A percentile compares a stretch with the other conserved stretches of the same genome.
phyloP scores from a whole-genome alignment of 2,797 vertebrate genomes.

The Enteromius anoplus region DNA sequence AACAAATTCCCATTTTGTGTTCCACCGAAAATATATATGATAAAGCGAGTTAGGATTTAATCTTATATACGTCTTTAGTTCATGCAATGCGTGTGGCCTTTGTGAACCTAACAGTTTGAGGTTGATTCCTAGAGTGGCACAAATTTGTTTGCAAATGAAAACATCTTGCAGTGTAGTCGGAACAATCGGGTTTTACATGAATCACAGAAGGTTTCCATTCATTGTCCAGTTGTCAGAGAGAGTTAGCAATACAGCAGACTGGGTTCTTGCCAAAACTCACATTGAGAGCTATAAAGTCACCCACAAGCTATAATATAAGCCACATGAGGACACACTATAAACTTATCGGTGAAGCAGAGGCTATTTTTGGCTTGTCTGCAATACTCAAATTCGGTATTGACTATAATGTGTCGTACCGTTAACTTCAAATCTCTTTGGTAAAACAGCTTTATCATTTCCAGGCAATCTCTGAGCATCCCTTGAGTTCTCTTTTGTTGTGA shows the following conservation, averaged over 20 bases:
- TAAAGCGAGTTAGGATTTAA: neutral
- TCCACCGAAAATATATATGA: neutral
- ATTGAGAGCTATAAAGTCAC: conserved; percentile 50
- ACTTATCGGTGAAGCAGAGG: conserved; percentile 54
- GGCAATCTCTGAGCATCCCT: conserved; percentile 24
- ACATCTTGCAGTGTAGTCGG: conserved; percentile 60
- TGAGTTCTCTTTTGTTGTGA: conserved; percentile 23
- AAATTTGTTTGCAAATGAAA: conserved; percentile 67
- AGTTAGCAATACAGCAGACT: conserved; percentile 66
- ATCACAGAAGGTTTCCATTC: conserved; percentile 69
- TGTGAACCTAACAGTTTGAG: neutral
- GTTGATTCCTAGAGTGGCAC: conserved; percentile 45
- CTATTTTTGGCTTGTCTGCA: conserved; percentile 24
- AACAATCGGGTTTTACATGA: conserved; percentile 68
- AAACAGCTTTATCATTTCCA: neutral
- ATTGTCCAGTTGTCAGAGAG: conserved; percentile 66
- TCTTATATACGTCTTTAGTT: neutral
- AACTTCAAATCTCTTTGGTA: conserved; percentile 5
- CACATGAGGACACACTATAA: conserved; percentile 65
- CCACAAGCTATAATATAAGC: conserved; percentile 64
- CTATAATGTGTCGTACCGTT: conserved; percentile 15
- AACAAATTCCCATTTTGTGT: neutral
- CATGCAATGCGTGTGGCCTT: neutral
- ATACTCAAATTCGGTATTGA: conserved; percentile 6
- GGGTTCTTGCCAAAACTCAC: conserved; percentile 72